These are phyloP conservation scores for Thalassophryne amazonica DNA, from an alignment of 2,797 vertebrate species.

Conservation along the genomic window DNA sequence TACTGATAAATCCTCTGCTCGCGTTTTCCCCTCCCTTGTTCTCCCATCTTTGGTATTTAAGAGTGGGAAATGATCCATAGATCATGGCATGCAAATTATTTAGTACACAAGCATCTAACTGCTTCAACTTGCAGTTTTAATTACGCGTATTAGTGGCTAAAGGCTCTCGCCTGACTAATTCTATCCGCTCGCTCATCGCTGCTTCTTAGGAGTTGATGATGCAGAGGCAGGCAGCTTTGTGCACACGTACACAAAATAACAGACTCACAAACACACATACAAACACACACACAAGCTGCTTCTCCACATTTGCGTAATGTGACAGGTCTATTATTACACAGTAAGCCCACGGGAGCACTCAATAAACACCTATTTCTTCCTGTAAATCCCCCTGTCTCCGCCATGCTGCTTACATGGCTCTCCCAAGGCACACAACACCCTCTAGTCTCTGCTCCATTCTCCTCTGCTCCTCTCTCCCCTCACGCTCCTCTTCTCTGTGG, in stretches of 20 bases:
- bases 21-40: slow-evolving; percentile 49
- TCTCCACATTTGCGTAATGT: slow-evolving; percentile 85
- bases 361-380: slow-evolving; percentile 86
- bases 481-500: slow-evolving; percentile 48
- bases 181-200: slow-evolving; percentile 70
- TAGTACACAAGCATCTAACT: slow-evolving; percentile 82
- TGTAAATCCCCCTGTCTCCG: slow-evolving; percentile 77
- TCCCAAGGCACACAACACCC: slow-evolving; percentile 79
- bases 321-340: slow-evolving; percentile 87
- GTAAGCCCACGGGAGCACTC: slow-evolving; percentile 83
- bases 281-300: slow-evolving; percentile 72
- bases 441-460: slow-evolving; percentile 42
- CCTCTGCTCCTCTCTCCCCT: slow-evolving; percentile 37
- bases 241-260: slow-evolving; percentile 33
- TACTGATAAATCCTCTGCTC: slow-evolving; percentile 73
- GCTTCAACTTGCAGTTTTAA: slow-evolving; percentile 80
- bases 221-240: slow-evolving; percentile 52
- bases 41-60: slow-evolving; percentile 66
- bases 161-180: slow-evolving; percentile 84
- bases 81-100: slow-evolving; percentile 83
- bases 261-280: slow-evolving; percentile 55
- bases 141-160: slow-evolving; percentile 84
- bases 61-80: slow-evolving; percentile 78
- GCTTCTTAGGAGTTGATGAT: slow-evolving; percentile 66
- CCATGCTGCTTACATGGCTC: slow-evolving; percentile 77